A percentile compares a stretch with the other conserved stretches of the same genome.
Conservation (phyloP, 2,888 invertebrate genomes). For the Embidobia sp. region DNA sequence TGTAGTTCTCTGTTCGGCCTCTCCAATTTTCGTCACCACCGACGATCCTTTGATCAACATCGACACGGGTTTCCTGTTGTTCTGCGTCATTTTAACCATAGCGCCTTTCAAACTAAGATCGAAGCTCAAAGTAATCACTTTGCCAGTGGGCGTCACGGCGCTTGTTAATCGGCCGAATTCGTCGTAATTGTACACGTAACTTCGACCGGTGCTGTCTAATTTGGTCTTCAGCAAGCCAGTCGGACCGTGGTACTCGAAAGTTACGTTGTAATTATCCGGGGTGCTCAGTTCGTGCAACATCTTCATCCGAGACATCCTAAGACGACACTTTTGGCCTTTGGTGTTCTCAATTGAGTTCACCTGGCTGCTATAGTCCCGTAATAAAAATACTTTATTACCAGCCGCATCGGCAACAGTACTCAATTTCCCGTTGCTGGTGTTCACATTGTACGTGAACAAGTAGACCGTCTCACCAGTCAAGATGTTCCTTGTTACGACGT, state of each 20-base stretch:
- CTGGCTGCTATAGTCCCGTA: slow-evolving; percentile 92
- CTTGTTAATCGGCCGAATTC: slow-evolving; percentile 95
- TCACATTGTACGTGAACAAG: slow-evolving; percentile 97
- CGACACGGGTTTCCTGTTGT: slow-evolving; percentile 90
- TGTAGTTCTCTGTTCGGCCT: slow-evolving; percentile 90
- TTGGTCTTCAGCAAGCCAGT: slow-evolving; percentile 94
- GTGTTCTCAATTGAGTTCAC: slow-evolving; percentile 97
- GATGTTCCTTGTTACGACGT: slow-evolving; percentile 95
- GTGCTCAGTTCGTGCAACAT: slow-evolving; percentile 95
- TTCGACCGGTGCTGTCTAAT: slow-evolving; percentile 93
- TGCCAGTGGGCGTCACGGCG: slow-evolving; percentile 97
- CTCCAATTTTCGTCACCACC: slow-evolving; percentile 91
- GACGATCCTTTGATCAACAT: slow-evolving; percentile 94
- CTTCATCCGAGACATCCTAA: slow-evolving; percentile 95
- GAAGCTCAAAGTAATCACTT: slow-evolving; percentile 92
- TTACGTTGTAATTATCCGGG: slow-evolving; percentile 96
- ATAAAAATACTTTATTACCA: slow-evolving; percentile 92
- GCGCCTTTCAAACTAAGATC: slow-evolving; percentile 96
- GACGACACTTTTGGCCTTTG: slow-evolving; percentile 94
- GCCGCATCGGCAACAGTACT: slow-evolving; percentile 96
- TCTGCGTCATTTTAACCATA: slow-evolving; percentile 91
- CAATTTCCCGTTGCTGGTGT: slow-evolving; percentile 97
- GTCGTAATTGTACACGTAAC: slow-evolving; percentile 97
- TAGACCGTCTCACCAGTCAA: slow-evolving; percentile 97
- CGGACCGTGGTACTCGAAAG: slow-evolving; percentile 95